Percentiles rank a stretch among this genome's conserved stretches.
phyloP scores from a whole-genome alignment of 1,140 invertebrate species.

The Drepana arcuata region DNA sequence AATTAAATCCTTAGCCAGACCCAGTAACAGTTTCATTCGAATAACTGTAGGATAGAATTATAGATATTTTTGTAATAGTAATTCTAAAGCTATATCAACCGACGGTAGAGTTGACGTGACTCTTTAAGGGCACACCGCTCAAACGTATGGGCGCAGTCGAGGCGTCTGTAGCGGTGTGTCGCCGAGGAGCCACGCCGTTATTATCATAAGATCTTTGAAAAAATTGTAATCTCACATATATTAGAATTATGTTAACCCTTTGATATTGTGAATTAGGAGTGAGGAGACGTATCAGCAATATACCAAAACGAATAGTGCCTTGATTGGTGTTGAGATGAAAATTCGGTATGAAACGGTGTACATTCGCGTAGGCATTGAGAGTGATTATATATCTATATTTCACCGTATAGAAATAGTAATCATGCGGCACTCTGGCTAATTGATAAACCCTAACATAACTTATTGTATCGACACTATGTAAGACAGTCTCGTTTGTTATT shows the following conservation, averaged over 20 bases:
- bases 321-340: slow-evolving; percentile 47
- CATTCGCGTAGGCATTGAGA: slow-evolving; percentile 31
- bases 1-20: slow-evolving; percentile 64
- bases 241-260: slow-evolving; percentile 51
- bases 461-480: slow-evolving; percentile 54
- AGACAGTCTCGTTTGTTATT: slow-evolving; percentile 60
- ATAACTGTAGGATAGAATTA: slow-evolving; percentile 62
- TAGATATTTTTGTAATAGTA: slow-evolving; percentile 70
- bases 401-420: slow-evolving; percentile 71
- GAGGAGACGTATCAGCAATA: slow-evolving; percentile 68
- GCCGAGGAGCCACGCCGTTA: too few species aligned
- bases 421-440: slow-evolving; percentile 58
- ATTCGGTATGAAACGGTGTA: slow-evolving; percentile 48
- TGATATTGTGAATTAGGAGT: slow-evolving; percentile 62
- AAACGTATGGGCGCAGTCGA: too few species aligned
- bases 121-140: too few species aligned
- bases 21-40: slow-evolving; percentile 54
- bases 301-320: slow-evolving; percentile 69
- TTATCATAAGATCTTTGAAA: slow-evolving; percentile 37
- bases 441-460: slow-evolving; percentile 36
- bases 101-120: too few species aligned
- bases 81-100: too few species aligned
- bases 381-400: slow-evolving; percentile 71
- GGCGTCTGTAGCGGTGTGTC: too few species aligned
- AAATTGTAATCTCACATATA: slow-evolving; percentile 51